Evolutionary conservation across 2,888 invertebrate species (phyloP), one percentile per base, ranked within the genome.

Genomic region (Drosophila mettleri): DNA sequence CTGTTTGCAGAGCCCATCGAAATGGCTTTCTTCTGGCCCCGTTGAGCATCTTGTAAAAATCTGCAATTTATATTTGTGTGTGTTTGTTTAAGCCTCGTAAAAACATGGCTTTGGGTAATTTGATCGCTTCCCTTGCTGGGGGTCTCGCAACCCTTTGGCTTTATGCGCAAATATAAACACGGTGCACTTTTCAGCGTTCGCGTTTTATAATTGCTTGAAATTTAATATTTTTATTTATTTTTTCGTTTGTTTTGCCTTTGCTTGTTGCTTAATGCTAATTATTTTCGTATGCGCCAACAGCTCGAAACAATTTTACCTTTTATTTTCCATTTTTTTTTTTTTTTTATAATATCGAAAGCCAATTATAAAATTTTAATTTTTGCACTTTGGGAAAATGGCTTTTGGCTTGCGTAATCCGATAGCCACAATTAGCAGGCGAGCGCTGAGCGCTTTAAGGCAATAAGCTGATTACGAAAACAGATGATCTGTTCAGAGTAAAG

Each of bases 131-230:
- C 41, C 38, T 36, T 58, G 27, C 14, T 45, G 70, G 54, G 31
- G 12, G 22, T 14, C 9, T n/a, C 8, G 12, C 39, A 83, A 77
- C 77, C 86, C 63, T 77, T 77, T 60, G 2, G 18, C 39, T 38
- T 33, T 20, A 20, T 43, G 31, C 29, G 20, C 18, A 41, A 63
- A 49, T 49, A 65, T 52, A 82, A 69, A 63, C 67, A 55, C 65
- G 67, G 82, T 55, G 67, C 75, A 75, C 78, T 88, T 84, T 78
- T 48, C 52, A 66, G 75, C 66, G 60, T 58, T 69, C 54, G 53
- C 68, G 60, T 80, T 74, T 83, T 84, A 89, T 87, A 82, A 85
- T 89, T 89, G 79, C 88, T 36, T 89, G 89, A 86, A 89, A 86
- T 87, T 85, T 81, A 89, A 86, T 86, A 86, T 86, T 85, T 86